These are phyloP conservation scores for Chalcosyrphus nemorum DNA, from an alignment of 2,888 invertebrate genomes.

Conservation along the genomic window DNA sequence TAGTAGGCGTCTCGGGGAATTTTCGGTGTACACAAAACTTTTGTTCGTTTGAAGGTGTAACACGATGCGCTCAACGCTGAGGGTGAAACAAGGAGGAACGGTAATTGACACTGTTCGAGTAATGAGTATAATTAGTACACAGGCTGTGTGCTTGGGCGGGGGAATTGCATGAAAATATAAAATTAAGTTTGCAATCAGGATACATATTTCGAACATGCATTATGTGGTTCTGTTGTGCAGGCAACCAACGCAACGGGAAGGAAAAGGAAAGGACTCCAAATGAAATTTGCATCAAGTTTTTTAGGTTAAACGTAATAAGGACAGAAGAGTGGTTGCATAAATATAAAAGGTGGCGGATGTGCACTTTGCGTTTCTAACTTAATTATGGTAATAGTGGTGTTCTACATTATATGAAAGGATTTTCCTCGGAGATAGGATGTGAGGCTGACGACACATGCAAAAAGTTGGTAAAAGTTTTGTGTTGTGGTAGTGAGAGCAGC, in stretches of 20 bases:
- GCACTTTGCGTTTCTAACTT: background rate
- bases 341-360: background rate
- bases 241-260: background rate
- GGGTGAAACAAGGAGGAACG: background rate
- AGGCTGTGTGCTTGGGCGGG: background rate
- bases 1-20: background rate
- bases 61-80: background rate
- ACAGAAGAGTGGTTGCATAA: background rate
- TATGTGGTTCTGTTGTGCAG: background rate
- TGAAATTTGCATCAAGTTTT: background rate
- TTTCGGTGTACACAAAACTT: background rate
- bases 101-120: conserved; percentile 53
- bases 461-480: too few relatives aligned
- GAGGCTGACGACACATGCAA: too few relatives aligned
- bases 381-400: background rate
- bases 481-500: too few relatives aligned
- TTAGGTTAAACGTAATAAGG: background rate
- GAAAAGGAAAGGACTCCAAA: background rate
- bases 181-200: conserved; percentile 47
- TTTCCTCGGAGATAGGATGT: too few relatives aligned
- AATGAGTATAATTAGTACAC: conserved; percentile 45
- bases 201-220: conserved; percentile 6
- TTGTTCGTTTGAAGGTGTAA: background rate
- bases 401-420: too few relatives aligned
- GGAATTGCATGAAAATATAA: background rate